A percentile compares a stretch with the other conserved stretches of the same genome.
These are phyloP conservation scores for Electrona antarctica DNA, from an alignment of 2,113 vertebrate genomes.

Conservation along the genomic window DNA sequence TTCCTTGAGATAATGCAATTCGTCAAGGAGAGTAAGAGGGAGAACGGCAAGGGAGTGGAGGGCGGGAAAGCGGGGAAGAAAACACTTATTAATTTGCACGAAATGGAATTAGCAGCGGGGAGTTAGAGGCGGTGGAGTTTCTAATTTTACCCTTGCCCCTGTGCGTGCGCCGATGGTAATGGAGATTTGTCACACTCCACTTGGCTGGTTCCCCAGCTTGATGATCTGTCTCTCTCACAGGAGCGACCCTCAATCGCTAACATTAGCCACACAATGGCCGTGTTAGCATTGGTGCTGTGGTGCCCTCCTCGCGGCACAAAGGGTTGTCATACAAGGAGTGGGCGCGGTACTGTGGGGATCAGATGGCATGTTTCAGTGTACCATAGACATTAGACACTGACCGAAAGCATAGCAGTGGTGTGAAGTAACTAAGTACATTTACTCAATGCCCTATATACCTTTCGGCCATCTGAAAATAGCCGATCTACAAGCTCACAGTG, in stretches of 20 bases:
- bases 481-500: too few species aligned
- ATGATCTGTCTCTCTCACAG: conserved; percentile 79
- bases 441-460: too few species aligned
- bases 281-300: conserved; percentile 51
- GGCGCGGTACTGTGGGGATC: conserved; percentile 60
- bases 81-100: conserved; percentile 83
- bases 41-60: conserved; percentile 37
- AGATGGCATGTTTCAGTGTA: conserved; percentile 62
- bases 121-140: conserved; percentile 73
- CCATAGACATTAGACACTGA: too few species aligned
- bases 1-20: neutral
- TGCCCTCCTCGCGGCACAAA: conserved; percentile 31
- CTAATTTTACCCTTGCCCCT: conserved; percentile 83
- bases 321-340: conserved; percentile 49
- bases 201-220: conserved; percentile 82
- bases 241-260: conserved; percentile 63
- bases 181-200: conserved; percentile 91
- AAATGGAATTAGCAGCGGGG: conserved; percentile 84
- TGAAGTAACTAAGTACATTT: neutral
- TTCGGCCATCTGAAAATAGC: too few species aligned
- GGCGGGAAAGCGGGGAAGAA: conserved; percentile 68
- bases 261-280: conserved; percentile 59
- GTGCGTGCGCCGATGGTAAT: conserved; percentile 83
- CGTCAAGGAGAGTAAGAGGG: conserved; percentile 11
- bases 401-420: neutral